Evolutionary conservation across 1,140 invertebrate species (phyloP).

Genomic region (Arion vulgaris): DNA sequence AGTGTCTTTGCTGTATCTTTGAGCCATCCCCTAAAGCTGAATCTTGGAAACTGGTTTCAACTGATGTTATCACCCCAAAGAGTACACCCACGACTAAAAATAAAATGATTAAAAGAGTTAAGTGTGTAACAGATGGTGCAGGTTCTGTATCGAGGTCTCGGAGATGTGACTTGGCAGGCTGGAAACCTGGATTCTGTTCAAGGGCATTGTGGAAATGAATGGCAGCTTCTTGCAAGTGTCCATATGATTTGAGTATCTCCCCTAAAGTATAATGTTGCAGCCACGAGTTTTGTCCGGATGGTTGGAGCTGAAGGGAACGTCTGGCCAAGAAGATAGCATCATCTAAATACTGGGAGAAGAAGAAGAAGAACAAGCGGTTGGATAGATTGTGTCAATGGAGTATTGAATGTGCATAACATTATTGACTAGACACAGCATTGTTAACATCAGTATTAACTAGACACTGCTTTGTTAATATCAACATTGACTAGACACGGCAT

Average conservation of each 20-base stretch:
- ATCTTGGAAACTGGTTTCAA: slow-evolving; percentile 76
- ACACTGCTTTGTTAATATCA: no score
- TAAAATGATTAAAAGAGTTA: slow-evolving; percentile 88
- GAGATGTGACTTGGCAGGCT: slow-evolving; percentile 83
- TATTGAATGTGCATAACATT: no score
- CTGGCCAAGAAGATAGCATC: slow-evolving; percentile 89
- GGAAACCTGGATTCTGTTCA: slow-evolving; percentile 86
- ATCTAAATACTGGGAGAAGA: slow-evolving; percentile 81
- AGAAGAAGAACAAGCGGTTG: no score
- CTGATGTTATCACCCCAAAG: slow-evolving; percentile 84
- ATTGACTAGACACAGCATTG: no score
- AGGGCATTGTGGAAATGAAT: slow-evolving; percentile 85
- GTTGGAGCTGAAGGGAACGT: slow-evolving; percentile 81
- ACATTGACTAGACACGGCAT: no score
- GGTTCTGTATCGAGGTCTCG: slow-evolving; percentile 76
- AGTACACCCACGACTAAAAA: slow-evolving; percentile 84
- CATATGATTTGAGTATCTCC: slow-evolving; percentile 80
- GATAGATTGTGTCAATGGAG: no score
- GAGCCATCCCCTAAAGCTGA: slow-evolving; percentile 78
- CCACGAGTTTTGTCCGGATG: slow-evolving; percentile 88
- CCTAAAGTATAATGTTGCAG: slow-evolving; percentile 89
- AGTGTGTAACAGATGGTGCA: slow-evolving; percentile 72
- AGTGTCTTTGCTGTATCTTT: slow-evolving; percentile 78
- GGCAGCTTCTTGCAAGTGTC: slow-evolving; percentile 86
- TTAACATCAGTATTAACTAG: no score